These are phyloP conservation scores for Campylomormyrus tamandua DNA, from an alignment of 2,113 vertebrate species.

Conservation along the genomic window DNA sequence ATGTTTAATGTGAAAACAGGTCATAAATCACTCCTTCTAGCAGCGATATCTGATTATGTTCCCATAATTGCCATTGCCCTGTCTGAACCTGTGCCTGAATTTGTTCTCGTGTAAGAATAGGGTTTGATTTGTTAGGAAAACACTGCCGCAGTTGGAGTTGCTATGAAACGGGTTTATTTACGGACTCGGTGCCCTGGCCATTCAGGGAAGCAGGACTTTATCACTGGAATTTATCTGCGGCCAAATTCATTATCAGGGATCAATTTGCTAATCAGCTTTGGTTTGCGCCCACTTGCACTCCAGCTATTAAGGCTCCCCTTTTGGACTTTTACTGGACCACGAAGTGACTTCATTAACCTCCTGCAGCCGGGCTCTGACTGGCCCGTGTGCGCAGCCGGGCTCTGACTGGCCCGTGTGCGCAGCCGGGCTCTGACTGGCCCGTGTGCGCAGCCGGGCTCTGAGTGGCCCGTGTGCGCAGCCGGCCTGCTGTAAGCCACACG, in stretches of 20 bases:
- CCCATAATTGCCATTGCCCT: constrained; percentile 22
- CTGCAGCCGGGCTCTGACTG: not conserved
- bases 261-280: constrained; percentile 14
- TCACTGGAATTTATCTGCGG: constrained; percentile 17
- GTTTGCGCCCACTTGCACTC: not conserved
- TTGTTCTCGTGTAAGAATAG: constrained; percentile 29
- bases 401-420: not conserved
- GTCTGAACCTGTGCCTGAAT: constrained; percentile 22
- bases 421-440: not conserved
- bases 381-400: too few species aligned
- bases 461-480: not conserved
- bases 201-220: constrained; percentile 6
- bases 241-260: constrained; percentile 22
- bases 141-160: constrained; percentile 9
- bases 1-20: constrained; percentile 61
- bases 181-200: not conserved
- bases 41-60: constrained; percentile 52
- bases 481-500: not conserved
- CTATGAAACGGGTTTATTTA: constrained; percentile 16
- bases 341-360: not conserved
- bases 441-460: too few species aligned
- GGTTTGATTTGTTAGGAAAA: constrained; percentile 24
- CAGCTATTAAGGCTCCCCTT: not conserved
- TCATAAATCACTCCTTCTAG: constrained; percentile 58
- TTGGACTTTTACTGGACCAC: not conserved